Percentiles rank a stretch among this genome's conserved stretches.
These are phyloP conservation scores for Penaeus monodon DNA, from an alignment of 2,888 invertebrate genomes.

Conservation along the genomic window DNA sequence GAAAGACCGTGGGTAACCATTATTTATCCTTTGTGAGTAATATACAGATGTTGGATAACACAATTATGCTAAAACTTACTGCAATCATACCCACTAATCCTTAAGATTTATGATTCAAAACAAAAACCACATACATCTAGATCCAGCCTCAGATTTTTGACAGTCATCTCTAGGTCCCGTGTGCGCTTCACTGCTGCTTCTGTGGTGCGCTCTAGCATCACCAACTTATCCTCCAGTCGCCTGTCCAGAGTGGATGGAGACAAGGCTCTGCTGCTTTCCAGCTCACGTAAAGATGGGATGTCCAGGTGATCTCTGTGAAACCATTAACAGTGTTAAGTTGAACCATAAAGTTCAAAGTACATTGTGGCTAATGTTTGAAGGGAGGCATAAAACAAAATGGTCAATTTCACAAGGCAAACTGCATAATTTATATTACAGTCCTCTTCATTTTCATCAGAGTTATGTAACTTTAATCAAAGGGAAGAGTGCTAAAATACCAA, in stretches of 20 bases:
- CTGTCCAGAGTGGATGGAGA: slow-evolving; percentile 31
- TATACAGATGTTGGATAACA: no score
- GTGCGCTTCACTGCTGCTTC: slow-evolving; percentile 54
- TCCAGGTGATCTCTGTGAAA: slow-evolving; percentile 34
- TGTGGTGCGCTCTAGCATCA: slow-evolving; percentile 38
- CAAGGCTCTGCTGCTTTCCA: slow-evolving; percentile 5
- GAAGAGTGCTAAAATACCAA: no score
- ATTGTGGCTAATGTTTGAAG: no score
- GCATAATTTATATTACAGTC: no score
- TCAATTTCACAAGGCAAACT: no score
- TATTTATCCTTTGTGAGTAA: no score
- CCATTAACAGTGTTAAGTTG: background rate
- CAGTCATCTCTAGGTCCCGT: slow-evolving; percentile 45
- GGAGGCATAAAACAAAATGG: background rate
- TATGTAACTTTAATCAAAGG: no score
- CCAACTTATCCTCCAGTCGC: slow-evolving; percentile 44
- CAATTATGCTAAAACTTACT: background rate
- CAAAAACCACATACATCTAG: slow-evolving; percentile 38
- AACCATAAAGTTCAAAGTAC: background rate
- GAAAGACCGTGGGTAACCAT: background rate
- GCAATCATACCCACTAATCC: no score
- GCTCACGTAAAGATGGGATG: background rate
- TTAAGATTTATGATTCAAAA: background rate
- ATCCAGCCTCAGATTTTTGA: slow-evolving; percentile 32
- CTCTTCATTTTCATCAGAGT: no score